A percentile compares a stretch with the other conserved stretches of the same genome.
Conservation (phyloP, 2,113 vertebrate genomes). For the Cochlearius cochlearius region DNA sequence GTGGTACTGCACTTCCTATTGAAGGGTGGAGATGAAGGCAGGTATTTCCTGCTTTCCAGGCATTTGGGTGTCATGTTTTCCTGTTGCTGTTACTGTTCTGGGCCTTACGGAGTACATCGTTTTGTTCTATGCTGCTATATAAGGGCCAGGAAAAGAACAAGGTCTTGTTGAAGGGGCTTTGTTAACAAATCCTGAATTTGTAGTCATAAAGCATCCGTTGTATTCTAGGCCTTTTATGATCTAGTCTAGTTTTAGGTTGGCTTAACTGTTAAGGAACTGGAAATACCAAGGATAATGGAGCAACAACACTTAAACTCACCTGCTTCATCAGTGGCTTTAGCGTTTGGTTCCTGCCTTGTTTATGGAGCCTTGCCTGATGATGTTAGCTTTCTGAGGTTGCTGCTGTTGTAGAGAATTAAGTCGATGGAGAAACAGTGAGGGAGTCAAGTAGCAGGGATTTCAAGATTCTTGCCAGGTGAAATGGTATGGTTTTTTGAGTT, state of each 20-base stretch:
- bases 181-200: background rate
- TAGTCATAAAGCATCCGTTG: background rate
- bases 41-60: constrained; percentile 16
- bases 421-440: background rate
- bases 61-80: background rate
- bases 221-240: background rate
- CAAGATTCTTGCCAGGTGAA: background rate
- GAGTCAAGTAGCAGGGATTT: background rate
- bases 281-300: background rate
- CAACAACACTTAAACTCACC: background rate
- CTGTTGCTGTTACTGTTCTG: background rate
- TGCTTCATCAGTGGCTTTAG: background rate
- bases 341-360: background rate
- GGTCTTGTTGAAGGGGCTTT: background rate
- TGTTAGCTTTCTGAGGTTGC: background rate
- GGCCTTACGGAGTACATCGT: background rate
- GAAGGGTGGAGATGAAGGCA: background rate
- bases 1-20: background rate
- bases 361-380: background rate
- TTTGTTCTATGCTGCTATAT: background rate
- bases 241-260: background rate
- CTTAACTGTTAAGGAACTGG: background rate
- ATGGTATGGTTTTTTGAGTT: background rate
- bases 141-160: background rate
- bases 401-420: background rate